These are phyloP conservation scores for Drosophila pruinosa DNA, from an alignment of 1,140 invertebrate genomes.

Conservation along the genomic window DNA sequence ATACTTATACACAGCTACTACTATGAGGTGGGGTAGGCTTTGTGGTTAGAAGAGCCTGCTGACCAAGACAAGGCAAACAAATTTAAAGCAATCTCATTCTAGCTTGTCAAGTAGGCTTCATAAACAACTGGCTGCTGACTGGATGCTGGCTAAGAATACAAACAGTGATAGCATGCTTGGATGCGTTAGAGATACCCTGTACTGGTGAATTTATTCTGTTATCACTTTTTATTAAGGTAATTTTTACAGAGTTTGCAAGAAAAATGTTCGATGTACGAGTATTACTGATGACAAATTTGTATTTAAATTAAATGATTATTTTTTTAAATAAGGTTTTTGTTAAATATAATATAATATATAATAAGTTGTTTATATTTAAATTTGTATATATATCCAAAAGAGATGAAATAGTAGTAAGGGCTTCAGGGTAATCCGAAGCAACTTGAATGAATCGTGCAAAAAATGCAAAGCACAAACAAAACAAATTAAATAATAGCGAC, in stretches of 20 bases:
- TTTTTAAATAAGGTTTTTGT: too few species aligned
- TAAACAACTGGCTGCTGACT: conserved; percentile 14
- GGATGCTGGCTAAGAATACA: conserved; percentile 12
- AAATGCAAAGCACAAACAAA: neutral
- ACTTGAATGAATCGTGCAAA: neutral
- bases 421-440: too few species aligned
- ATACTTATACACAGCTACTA: conserved; percentile 1
- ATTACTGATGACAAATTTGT: too few species aligned
- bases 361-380: too few species aligned
- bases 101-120: conserved; percentile 24
- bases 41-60: conserved; percentile 1
- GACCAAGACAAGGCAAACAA: conserved; percentile 44
- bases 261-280: too few species aligned
- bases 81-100: conserved; percentile 41
- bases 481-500: neutral
- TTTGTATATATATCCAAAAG: too few species aligned
- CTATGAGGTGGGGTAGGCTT: neutral
- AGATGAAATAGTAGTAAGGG: too few species aligned
- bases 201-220: too few species aligned
- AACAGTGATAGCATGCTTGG: neutral
- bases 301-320: too few species aligned
- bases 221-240: too few species aligned
- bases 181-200: neutral
- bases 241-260: too few species aligned
- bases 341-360: too few species aligned